Evolutionary conservation across 2,888 invertebrate genomes (phyloP), one percentile per base, ranked within the genome.

Genomic region (Mechanitis mazaeus): DNA sequence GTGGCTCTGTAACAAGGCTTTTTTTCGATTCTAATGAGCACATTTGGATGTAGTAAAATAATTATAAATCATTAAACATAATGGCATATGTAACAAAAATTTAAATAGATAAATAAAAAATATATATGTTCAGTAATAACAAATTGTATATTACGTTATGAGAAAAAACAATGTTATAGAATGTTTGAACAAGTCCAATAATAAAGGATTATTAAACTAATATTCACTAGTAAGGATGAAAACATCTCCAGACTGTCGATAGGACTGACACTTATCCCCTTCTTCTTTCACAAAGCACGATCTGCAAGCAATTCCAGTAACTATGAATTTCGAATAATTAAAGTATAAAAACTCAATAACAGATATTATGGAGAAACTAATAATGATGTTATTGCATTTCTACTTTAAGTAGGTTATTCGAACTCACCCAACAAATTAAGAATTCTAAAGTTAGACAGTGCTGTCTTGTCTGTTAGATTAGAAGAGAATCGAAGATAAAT

Each of bases 401-500:
- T 42, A 9, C 42, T 42, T 50, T 31, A 50, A 50, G 50, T 50
- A 31, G 31, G 31, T 50, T 50, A 50, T 31, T 31, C 50, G 31
- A 31, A 50, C 50, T 11, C 50, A 31, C 50, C 31, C 31, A 50
- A 50, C 50, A 50, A 50, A 50, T 50, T 50, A 50, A 50, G 50
- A 50, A 50, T 50, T 50, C 50, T 50, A 50, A 50, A 50, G 50
- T 50, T 50, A 50, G 50, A 50, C 50, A 50, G 50, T 31, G 31
- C 50, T 50, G 54, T 55, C 54, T 33, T 55, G 33, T 20, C 54
- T 38, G 54, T 35, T 33, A 35, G 33, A 50, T 50, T 50, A 50
- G 50, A 50, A 50, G 31, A 59, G 59, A 56, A 60, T 47, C 45
- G 53, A 62, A 53, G 33, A 60, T 54, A 64, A 65, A 64, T 68